These are phyloP conservation scores for Betta splendens DNA, from an alignment of 2,797 vertebrate species.

Conservation along the genomic window DNA sequence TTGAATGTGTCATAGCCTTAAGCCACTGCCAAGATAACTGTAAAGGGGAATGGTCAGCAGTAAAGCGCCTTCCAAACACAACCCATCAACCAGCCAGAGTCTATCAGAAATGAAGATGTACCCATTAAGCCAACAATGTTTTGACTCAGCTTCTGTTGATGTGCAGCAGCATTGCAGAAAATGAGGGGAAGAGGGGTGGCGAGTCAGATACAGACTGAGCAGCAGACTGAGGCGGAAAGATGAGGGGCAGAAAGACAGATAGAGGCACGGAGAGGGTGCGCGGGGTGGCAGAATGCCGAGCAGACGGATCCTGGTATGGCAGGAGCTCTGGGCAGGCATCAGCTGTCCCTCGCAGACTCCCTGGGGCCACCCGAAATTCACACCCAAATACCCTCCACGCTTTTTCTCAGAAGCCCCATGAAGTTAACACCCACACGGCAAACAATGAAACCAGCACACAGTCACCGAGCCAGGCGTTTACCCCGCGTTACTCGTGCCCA, in stretches of 20 bases:
- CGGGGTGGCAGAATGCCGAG: constrained; percentile 75
- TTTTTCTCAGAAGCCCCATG: constrained; percentile 49
- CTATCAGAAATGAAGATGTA: constrained; percentile 60
- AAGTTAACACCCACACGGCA: constrained; percentile 61
- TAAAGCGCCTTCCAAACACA: constrained; percentile 61
- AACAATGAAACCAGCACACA: constrained; percentile 44
- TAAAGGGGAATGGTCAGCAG: constrained; percentile 65
- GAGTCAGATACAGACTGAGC: constrained; percentile 63
- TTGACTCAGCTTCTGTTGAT: constrained; percentile 53
- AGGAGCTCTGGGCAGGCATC: constrained; percentile 75
- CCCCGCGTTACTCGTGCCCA: no score
- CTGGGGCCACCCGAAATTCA: constrained; percentile 68
- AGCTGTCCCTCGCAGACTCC: constrained; percentile 77
- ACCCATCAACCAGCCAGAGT: constrained; percentile 37
- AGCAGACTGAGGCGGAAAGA: constrained; percentile 70
- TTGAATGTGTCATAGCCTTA: constrained; percentile 70
- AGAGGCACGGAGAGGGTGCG: constrained; percentile 65
- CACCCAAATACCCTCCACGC: constrained; percentile 65
- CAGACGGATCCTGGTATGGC: constrained; percentile 77
- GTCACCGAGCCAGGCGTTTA: no score
- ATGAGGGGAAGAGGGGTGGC: constrained; percentile 35
- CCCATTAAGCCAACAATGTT: constrained; percentile 58
- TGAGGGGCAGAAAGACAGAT: constrained; percentile 64
- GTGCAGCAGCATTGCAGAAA: constrained; percentile 31
- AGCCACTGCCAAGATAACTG: constrained; percentile 70